phyloP scores from a whole-genome alignment of 2,888 invertebrate species.

The Ferdinandea cuprea region DNA sequence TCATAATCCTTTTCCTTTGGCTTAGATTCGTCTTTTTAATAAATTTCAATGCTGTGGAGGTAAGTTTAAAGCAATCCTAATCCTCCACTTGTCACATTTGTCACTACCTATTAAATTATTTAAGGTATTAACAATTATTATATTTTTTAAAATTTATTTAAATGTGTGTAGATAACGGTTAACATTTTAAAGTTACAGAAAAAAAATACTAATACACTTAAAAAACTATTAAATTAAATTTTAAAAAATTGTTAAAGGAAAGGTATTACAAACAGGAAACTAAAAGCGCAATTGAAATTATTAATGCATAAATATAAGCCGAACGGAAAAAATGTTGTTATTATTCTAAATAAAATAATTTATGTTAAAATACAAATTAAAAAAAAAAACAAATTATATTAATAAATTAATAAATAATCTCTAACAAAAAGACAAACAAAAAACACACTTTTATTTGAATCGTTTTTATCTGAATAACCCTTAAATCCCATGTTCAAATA shows the following conservation, averaged over 20 bases:
- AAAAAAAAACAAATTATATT: slow-evolving; percentile 24
- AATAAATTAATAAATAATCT: slow-evolving; percentile 45
- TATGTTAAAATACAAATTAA: slow-evolving; percentile 47
- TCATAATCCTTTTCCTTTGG: not conserved
- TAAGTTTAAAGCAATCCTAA: not conserved
- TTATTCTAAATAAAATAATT: slow-evolving; percentile 58
- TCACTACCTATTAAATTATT: not conserved
- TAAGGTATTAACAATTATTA: too few species aligned
- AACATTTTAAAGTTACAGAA: slow-evolving; percentile 27
- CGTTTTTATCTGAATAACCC: too few species aligned
- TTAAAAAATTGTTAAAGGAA: slow-evolving; percentile 19
- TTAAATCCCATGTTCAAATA: too few species aligned
- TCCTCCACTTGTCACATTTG: not conserved
- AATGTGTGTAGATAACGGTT: slow-evolving; percentile 32
- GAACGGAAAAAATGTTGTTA: slow-evolving; percentile 62
- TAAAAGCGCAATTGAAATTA: slow-evolving; percentile 38
- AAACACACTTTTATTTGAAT: not conserved
- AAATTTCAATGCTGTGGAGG: not conserved
- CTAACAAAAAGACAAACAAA: slow-evolving; percentile 26
- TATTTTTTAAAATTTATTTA: slow-evolving; percentile 30
- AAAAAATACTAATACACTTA: not conserved
- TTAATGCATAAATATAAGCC: slow-evolving; percentile 57
- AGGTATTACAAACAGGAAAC: not conserved
- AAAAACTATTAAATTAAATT: slow-evolving; percentile 19
- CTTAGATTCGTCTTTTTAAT: not conserved